Evolutionary conservation across 2,888 invertebrate genomes (phyloP).

Genomic region (Osmoderma eremita): DNA sequence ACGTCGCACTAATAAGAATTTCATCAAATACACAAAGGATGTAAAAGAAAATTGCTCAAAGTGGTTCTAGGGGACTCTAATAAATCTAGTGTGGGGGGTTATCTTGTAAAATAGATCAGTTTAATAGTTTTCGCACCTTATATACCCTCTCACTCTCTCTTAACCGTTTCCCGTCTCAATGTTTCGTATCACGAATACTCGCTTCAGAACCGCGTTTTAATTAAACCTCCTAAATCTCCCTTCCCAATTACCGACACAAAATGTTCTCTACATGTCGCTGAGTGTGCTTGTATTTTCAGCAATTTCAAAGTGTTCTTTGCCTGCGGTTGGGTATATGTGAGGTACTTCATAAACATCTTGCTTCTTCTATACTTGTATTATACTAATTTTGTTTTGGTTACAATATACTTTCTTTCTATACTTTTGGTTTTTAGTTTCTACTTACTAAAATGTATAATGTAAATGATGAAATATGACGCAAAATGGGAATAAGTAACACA

Average conservation of each 20-base stretch:
- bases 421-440: constrained; percentile 9
- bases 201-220: constrained; percentile 13
- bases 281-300: constrained; percentile 68
- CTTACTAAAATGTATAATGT: constrained; percentile 17
- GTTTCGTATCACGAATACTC: no score
- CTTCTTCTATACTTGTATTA: constrained; percentile 40
- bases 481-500: constrained; percentile 31
- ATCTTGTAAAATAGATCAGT: constrained; percentile 12
- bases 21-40: constrained; percentile 12
- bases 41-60: constrained; percentile 21
- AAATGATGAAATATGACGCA: constrained; percentile 10
- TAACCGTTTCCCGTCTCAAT: no score
- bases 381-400: constrained; percentile 19
- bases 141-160: neutral
- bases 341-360: constrained; percentile 69
- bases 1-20: neutral
- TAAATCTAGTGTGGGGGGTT: constrained; percentile 20
- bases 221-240: constrained; percentile 37
- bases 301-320: constrained; percentile 86
- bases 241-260: constrained; percentile 47
- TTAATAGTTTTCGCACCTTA: constrained; percentile 24
- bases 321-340: constrained; percentile 87
- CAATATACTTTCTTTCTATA: constrained; percentile 3
- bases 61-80: constrained; percentile 25
- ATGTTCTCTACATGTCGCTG: constrained; percentile 53